These are phyloP conservation scores for Buceros bicornis DNA, from an alignment of 2,797 vertebrate species.

Conservation along the genomic window DNA sequence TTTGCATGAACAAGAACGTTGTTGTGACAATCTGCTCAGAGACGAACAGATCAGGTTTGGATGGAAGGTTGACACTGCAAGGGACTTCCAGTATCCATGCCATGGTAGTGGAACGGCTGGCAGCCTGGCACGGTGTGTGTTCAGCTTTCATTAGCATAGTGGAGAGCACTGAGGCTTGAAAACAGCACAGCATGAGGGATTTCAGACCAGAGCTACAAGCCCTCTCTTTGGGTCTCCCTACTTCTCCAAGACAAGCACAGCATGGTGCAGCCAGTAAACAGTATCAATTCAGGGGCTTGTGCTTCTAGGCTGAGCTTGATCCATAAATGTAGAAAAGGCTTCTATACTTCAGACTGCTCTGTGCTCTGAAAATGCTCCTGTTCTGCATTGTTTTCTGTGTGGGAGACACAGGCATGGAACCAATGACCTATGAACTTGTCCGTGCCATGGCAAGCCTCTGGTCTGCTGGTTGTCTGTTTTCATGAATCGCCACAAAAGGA, in stretches of 20 bases:
- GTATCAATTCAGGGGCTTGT: neutral
- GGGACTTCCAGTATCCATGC: neutral
- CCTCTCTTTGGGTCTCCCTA: neutral
- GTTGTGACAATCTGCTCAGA: neutral
- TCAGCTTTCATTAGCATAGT: neutral
- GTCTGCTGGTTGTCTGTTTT: neutral
- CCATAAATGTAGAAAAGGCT: neutral
- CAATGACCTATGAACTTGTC: neutral
- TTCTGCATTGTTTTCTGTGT: neutral
- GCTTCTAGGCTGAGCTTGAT: neutral
- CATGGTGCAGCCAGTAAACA: neutral
- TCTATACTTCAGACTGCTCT: neutral
- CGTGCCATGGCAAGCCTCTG: neutral
- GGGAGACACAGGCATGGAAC: neutral
- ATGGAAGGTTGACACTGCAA: neutral
- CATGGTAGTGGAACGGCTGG: neutral
- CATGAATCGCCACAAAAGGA: neutral
- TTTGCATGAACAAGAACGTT: neutral
- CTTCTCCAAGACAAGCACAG: neutral
- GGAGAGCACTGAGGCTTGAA: neutral
- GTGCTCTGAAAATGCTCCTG: neutral
- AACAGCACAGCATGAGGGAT: neutral
- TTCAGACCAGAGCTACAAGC: neutral
- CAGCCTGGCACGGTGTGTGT: neutral
- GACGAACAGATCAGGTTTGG: neutral